Evolutionary conservation across 2,113 vertebrate genomes (phyloP).

Genomic region (Notothenia coriiceps): DNA sequence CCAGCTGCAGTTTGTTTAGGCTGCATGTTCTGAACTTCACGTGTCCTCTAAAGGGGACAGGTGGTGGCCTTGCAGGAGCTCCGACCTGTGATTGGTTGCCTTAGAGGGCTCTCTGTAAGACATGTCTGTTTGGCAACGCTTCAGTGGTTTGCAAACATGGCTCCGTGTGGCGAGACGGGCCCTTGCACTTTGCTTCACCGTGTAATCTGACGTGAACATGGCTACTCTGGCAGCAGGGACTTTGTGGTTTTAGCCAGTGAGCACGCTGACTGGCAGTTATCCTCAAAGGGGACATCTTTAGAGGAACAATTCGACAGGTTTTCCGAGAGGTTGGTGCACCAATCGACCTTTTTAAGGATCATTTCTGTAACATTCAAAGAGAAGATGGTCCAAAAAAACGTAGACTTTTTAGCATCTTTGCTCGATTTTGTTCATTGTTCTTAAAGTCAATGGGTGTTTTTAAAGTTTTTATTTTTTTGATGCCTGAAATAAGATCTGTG

Average conservation of each 20-base stretch:
- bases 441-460: no score
- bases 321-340: neutral
- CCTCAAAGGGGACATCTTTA: conserved; percentile 8
- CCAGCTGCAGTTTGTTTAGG: conserved; percentile 35
- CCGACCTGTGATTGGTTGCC: conserved; percentile 29
- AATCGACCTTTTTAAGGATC: neutral
- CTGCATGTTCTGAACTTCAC: neutral
- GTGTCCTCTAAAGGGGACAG: conserved; percentile 39
- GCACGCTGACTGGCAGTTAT: neutral
- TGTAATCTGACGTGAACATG: conserved; percentile 32
- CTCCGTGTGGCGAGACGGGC: conserved; percentile 15
- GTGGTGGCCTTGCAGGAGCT: conserved; percentile 44
- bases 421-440: no score
- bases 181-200: conserved; percentile 8
- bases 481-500: no score
- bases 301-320: neutral
- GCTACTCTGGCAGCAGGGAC: neutral
- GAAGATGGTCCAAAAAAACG: neutral
- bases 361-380: neutral
- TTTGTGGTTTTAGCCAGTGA: neutral
- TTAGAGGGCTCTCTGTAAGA: conserved; percentile 9
- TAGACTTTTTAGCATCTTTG: no score
- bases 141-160: conserved; percentile 48
- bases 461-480: no score
- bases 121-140: conserved; percentile 34